Conservation (phyloP, 1,140 invertebrate species). For the Aphis craccivora region DNA sequence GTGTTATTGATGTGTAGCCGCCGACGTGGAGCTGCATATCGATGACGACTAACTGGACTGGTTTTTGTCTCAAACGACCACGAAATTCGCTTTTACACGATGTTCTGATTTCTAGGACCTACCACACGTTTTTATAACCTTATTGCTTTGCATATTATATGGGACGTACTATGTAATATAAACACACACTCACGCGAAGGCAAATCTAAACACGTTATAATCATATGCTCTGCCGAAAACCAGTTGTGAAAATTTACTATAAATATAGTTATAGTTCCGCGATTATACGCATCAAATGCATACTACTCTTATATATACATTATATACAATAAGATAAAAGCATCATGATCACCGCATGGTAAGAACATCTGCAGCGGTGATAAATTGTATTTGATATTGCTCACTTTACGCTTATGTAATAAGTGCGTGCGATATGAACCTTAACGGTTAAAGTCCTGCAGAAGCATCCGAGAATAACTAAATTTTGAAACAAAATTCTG, state of each 20-base stretch:
- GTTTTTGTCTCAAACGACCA: neutral
- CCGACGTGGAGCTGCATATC: neutral
- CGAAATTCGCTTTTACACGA: conserved; percentile 17
- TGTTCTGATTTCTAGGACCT: neutral
- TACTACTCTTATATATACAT: neutral
- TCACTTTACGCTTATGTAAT: neutral
- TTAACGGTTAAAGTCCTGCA: neutral
- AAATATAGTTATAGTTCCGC: neutral
- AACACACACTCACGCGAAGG: neutral
- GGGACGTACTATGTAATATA: neutral
- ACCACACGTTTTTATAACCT: neutral
- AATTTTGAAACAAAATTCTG: neutral
- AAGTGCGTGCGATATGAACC: neutral
- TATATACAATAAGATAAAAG: neutral
- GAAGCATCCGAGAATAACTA: neutral
- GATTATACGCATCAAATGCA: neutral
- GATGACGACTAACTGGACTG: conserved; percentile 7
- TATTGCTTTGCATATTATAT: neutral
- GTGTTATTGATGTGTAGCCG: neutral
- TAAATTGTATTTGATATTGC: neutral
- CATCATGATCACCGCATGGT: neutral
- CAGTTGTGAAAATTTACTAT: neutral
- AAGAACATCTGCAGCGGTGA: neutral
- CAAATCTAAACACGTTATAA: neutral
- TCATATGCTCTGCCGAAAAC: neutral